Base-by-base conservation (phyloP, 2,113 vertebrate genomes). In the Dicaeum eximium region DNA sequence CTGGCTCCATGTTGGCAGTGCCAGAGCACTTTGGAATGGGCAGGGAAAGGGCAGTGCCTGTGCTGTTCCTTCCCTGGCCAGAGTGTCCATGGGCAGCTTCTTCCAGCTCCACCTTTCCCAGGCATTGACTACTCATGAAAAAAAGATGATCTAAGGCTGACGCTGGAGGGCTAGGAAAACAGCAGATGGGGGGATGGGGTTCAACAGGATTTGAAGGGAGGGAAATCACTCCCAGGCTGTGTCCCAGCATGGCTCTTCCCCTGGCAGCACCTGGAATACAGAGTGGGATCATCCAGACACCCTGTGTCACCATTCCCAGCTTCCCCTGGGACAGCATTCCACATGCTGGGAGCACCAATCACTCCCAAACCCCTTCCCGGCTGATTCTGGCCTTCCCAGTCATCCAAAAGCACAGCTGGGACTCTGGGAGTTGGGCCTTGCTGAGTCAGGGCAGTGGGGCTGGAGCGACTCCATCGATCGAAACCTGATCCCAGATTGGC, bases 381-480 rank as follows among this genome's bases (percentile, higher is more conserved):
- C 13, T 0, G 5, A 7, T 44, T 18, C 56, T 19, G 20, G 15
- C 40, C 14, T 47, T 83, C 37, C 42, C 3, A 5, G 3, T 7
- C 25, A 73, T 67, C 31, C 2, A 1, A 40, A 72, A 77, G 24
- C 7, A 0, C n/a, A 3, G 30, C 1, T 0, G 38, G 54, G 56
- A 37, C 37, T n/a, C 25, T 1, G 42, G 50, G n/a, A 65, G 18
- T 3, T 1, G 13, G 64, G 78, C 67, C 53, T 73, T 94, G 95
- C 95, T 96, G 96, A 96, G 96, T 96, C 96, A 96, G 95, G 83
- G 69, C 86, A 44, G 61, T 17, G 8, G 66, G 77, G 64, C 51
- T 38, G 80, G 56, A 92, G 71, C 9, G 7, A 42, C 80, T 57
- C 31, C 90, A 95, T 96, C 47, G 95, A 91, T 92, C 31, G 84